Conservation (phyloP, 1,140 invertebrate genomes). For the Belonocnema kinseyi region DNA sequence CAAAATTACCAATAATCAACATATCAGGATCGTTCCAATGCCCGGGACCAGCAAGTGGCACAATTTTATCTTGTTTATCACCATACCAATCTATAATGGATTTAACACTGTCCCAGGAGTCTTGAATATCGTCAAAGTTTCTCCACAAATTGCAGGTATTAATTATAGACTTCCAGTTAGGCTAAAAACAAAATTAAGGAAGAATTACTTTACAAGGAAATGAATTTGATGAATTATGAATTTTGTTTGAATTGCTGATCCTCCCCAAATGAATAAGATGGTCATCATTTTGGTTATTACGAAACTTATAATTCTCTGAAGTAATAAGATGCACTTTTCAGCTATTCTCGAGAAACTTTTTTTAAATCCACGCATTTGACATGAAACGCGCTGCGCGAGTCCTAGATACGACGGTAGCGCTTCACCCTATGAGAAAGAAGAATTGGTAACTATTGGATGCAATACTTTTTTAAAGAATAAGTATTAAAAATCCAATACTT, state of each 20-base stretch:
- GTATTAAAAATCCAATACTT: too few species aligned
- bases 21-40: slow-evolving; percentile 99
- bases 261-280: not conserved
- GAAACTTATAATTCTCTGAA: too few species aligned
- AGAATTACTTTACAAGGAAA: not conserved
- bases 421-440: too few species aligned
- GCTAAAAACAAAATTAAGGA: slow-evolving; percentile 77
- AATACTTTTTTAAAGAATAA: too few species aligned
- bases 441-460: too few species aligned
- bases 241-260: not conserved
- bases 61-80: slow-evolving; percentile 92
- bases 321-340: too few species aligned
- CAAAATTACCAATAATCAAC: slow-evolving; percentile 98
- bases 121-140: slow-evolving; percentile 97
- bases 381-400: too few species aligned
- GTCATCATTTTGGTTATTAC: too few species aligned
- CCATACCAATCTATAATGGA: slow-evolving; percentile 97
- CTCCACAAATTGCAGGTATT: slow-evolving; percentile 96
- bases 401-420: too few species aligned
- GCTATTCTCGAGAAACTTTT: too few species aligned
- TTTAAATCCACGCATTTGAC: too few species aligned
- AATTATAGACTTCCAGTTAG: slow-evolving; percentile 91
- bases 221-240: not conserved
- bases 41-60: slow-evolving; percentile 94
- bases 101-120: slow-evolving; percentile 94